Evolutionary conservation across 2,888 invertebrate species (phyloP), one percentile per base, ranked within the genome.

Genomic region (Apoda limacodes): DNA sequence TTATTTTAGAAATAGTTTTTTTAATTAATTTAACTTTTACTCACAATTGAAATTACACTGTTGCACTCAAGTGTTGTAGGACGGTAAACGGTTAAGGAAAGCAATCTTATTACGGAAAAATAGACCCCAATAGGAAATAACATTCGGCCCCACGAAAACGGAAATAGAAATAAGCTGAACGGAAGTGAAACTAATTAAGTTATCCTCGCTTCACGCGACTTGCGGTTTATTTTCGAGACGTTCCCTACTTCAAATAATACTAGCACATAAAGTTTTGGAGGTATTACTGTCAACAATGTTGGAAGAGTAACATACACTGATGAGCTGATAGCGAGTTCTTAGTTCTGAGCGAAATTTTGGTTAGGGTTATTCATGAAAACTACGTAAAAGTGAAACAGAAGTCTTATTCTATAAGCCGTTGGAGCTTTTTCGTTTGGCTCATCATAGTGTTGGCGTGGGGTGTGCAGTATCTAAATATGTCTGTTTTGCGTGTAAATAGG

Each of bases 171-270:
- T 75, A 71, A 67, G 61, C 63, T 47, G 59, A 72, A 66, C 72
- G 76, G 78, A 78, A 76, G 72, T 76, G 64, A 69, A 72, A 69
- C 75, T 76, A 76, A 78, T 78, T 76, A 78, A 74, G 66, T 76
- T 78, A 78, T 76, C 75, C 68, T 56, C 72, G 65, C 61, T 62
- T 59, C 60, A 52, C 56, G 63, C 56, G 55, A 59, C 56, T 68
- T 61, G 68, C 63, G 65, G 71, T 62, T 65, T 78, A 78, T 75
- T 78, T 76, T 75, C 59, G 72, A 72, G 57, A 61, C 56, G 59
- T 60, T 61, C 59, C 59, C 55, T 57, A 55, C 58, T 64, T 60
- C 60, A 61, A 74, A 75, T 68, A 72, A 67, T 61, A 60, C n/a
- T 7, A 7, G 17, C 17, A 55, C 55, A 52, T 42, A 44, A 44